Evolutionary conservation across 1,140 invertebrate genomes (phyloP), one percentile per base, ranked within the genome.

Genomic region (Microplitis mediator): DNA sequence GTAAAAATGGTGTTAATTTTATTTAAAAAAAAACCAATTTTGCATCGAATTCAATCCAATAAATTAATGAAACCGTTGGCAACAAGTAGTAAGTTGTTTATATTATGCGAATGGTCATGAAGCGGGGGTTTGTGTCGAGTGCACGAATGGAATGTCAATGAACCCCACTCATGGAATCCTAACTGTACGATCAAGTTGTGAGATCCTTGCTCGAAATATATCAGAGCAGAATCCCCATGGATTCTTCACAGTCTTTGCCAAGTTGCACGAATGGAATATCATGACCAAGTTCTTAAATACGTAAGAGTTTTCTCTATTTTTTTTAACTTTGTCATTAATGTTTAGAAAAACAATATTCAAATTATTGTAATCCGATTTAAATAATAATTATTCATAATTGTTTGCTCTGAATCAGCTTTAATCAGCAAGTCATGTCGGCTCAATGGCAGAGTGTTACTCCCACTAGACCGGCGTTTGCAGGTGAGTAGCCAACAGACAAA

Each of bases 171-270:
- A 32, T 67, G 36, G 50, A 80, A 78, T 81, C 78, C 78, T 82
- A 82, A 82, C 80, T 80, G 80, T 82, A 80, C 71, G 74, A 81
- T 76, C 61, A 69, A 35, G 60, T 67, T 32, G 23, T 54, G 72
- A 77, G 58, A 73, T 77, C 69, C 39, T 23, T 69, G 62, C 72
- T 62, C 63, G 34, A 78, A 82, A 82, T 78, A 78, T 80, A 81
- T 74, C 73, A 77, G 73, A 75, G 73, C 4, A 16, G 61, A 50
- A 69, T 63, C 36, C 9, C 4, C n/a, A 16, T 31, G 69, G 1
- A 31, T 74, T 65, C 72, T 71, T 51, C 80, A 11, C 39, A 81
- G 80, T 82, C 32, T 64, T 72, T 52, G 50, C 51, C 66, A 75
- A 74, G 63, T 65, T 65, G 63, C 14, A n/a, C n/a, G 63, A n/a